Base-by-base conservation (phyloP, 2,113 vertebrate genomes). In the Thunnus maccoyii region DNA sequence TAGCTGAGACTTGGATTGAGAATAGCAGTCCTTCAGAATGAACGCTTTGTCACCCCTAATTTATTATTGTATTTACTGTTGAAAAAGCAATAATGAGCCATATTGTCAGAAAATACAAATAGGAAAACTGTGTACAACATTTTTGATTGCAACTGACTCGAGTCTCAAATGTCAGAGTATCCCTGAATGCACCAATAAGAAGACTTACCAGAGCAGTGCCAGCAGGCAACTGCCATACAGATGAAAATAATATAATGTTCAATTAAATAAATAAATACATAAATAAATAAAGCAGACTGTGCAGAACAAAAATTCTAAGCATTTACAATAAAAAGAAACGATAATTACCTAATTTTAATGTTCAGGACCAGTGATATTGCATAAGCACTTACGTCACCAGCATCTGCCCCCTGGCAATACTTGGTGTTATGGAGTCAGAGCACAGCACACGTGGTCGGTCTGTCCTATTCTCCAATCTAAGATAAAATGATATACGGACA, bases 311-410 rank as follows among this genome's bases (percentile, higher is more conserved):
- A 22, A 4, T 22, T 55, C 17, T n/a, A 48, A 22, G 20, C 15
- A 50, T 47, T 66, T 27, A 51, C 41, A 76, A 22, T 9, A 32
- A 62, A 22, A 71, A 62, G 12, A 20, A 71, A 72, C 60, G 18
- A 62, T 84, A 55, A 76, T 80, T 68, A 80, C 67, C 50, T 78
- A 5, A 78, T 65, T 76, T 69, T 5, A 51, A 75, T 67, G 76
- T 71, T 83, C 11, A 85, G 79, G 76, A 82, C 70, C 36, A 69
- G 78, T 64, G 80, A 63, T 84, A 91, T 93, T 94, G 87, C 86
- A 87, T 89, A 94, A 94, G 76, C 41, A 55, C 86, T 94, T 94
- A 93, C 93, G 90, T 94, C 93, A 94, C 76, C 88, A 83, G 81
- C 76, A 27, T 62, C 32, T 81, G 56, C 88, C 85, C 89, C 41